Conservation (phyloP, 2,888 invertebrate species). For the Sylvicola cinctus region DNA sequence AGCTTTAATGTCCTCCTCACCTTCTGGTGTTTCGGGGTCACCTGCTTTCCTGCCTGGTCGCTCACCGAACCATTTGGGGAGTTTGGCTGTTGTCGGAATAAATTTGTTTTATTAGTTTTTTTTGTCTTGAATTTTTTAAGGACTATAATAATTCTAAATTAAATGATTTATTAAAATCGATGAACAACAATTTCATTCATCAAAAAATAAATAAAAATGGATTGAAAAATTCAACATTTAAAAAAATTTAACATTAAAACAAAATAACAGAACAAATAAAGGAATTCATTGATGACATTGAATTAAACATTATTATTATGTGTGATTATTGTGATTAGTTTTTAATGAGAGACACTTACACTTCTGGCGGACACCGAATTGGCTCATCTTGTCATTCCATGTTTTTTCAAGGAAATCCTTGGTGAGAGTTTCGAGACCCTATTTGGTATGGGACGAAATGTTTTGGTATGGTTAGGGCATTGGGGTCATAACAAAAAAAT, state of each 20-base stretch:
- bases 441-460: too few species aligned
- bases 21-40: constrained; percentile 76
- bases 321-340: background rate
- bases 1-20: constrained; percentile 69
- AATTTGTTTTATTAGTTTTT: constrained; percentile 1
- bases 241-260: background rate
- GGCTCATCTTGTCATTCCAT: constrained; percentile 73
- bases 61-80: constrained; percentile 93
- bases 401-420: constrained; percentile 71
- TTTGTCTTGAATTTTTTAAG: background rate
- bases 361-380: constrained; percentile 77
- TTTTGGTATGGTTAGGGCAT: too few species aligned
- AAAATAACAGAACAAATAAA: too few species aligned
- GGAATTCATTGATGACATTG: too few species aligned
- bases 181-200: background rate
- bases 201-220: background rate
- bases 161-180: too few species aligned
- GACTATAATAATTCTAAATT: background rate
- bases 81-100: constrained; percentile 41
- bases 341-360: constrained; percentile 36
- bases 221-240: background rate
- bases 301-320: too few species aligned
- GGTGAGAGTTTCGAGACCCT: constrained; percentile 70
- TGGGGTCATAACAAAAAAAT: too few species aligned
- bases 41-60: constrained; percentile 83